Percentiles rank a stretch among this genome's conserved stretches.
phyloP scores from a whole-genome alignment of 1,140 invertebrate genomes.

The Drosophila simulans region DNA sequence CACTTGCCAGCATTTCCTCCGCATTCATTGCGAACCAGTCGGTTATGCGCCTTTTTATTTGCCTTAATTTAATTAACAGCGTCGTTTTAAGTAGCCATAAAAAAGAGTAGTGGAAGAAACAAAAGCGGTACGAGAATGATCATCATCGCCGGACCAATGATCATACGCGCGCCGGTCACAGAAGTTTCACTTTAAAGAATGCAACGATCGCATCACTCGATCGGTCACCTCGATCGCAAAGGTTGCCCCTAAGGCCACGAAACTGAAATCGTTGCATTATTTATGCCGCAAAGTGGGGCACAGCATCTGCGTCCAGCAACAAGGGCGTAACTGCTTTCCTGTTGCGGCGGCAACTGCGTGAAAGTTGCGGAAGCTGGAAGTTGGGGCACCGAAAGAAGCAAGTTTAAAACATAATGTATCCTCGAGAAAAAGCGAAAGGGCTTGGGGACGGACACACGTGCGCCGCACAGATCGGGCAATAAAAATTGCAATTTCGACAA shows the following conservation, averaged over 20 bases:
- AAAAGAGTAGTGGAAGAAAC: conserved; percentile 36
- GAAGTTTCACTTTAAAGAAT: conserved; percentile 81
- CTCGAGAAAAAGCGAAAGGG: conserved; percentile 78
- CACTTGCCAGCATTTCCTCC: conserved; percentile 49
- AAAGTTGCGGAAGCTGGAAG: conserved; percentile 76
- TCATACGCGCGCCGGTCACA: conserved; percentile 8
- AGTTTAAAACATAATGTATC: conserved; percentile 41
- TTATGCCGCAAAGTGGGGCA: conserved; percentile 71
- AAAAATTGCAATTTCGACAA: conserved; percentile 75
- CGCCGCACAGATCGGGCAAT: conserved; percentile 53
- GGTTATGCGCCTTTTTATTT: conserved; percentile 72
- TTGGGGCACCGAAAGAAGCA: conserved; percentile 29
- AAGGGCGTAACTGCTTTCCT: conserved; percentile 50
- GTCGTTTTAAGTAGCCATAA: conserved; percentile 66
- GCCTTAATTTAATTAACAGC: conserved; percentile 79
- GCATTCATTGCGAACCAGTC: conserved; percentile 63
- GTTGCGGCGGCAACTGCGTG: conserved; percentile 66
- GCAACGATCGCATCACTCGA: conserved; percentile 49
- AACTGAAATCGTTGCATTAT: conserved; percentile 62
- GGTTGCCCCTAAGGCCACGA: conserved; percentile 33
- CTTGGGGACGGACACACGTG: conserved; percentile 71
- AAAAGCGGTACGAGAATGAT: conserved; percentile 38
- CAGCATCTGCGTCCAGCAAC: conserved; percentile 24
- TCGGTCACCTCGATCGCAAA: conserved; percentile 32
- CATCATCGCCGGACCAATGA: conserved; percentile 26